Evolutionary conservation across 2,113 vertebrate genomes (phyloP).

Genomic region (Epinephelus cyanopodus): DNA sequence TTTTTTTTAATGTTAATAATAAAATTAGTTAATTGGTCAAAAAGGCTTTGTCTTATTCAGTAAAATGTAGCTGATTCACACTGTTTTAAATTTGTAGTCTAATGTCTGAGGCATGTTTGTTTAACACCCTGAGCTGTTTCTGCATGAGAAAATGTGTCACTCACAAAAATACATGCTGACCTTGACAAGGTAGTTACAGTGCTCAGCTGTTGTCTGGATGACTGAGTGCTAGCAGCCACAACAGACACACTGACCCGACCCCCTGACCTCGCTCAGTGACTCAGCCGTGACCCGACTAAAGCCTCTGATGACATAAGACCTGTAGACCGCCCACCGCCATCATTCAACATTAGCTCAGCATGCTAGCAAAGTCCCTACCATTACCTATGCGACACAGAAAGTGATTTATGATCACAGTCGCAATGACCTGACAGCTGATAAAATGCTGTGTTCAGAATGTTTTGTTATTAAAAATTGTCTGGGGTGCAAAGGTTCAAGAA

Average conservation of each 20-base stretch:
- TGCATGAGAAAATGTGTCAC: neutral
- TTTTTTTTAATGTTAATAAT: neutral
- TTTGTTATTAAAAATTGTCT: neutral
- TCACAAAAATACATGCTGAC: slow-evolving; percentile 7
- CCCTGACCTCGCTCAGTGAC: slow-evolving; percentile 38
- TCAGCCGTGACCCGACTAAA: neutral
- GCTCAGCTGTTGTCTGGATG: slow-evolving; percentile 72
- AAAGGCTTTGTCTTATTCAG: too few species aligned
- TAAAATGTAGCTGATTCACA: neutral
- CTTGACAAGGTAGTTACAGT: slow-evolving; percentile 12
- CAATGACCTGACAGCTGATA: neutral
- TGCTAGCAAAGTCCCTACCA: fast-evolving
- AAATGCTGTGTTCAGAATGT: neutral
- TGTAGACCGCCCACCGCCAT: neutral
- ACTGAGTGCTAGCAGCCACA: slow-evolving; percentile 26
- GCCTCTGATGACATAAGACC: slow-evolving; percentile 22
- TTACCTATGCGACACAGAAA: neutral
- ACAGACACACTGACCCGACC: slow-evolving; percentile 52
- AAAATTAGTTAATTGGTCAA: neutral
- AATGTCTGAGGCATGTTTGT: neutral
- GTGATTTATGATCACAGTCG: neutral
- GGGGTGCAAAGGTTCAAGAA: neutral
- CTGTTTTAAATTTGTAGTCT: too few species aligned
- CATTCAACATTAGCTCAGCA: slow-evolving; percentile 4
- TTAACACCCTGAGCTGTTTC: neutral